Evolutionary conservation across 2,113 vertebrate species (phyloP).

Genomic region (Apodemus speciosus): DNA sequence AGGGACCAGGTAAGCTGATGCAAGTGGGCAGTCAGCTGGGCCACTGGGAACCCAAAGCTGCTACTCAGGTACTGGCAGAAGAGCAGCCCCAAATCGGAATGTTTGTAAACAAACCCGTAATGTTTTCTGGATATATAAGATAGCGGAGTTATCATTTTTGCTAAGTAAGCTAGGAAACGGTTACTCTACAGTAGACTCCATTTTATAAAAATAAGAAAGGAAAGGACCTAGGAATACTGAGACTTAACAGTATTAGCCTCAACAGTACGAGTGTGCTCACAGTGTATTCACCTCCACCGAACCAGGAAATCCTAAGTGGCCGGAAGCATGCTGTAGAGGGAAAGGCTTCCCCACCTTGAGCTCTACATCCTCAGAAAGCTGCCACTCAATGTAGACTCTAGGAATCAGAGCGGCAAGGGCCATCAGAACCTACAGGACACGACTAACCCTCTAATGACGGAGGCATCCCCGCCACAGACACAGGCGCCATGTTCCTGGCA

Average conservation of each 20-base stretch:
- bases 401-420: background rate
- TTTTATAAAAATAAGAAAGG: background rate
- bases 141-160: background rate
- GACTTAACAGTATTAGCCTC: background rate
- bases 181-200: background rate
- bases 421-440: background rate
- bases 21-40: background rate
- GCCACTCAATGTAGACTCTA: background rate
- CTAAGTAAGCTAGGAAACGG: background rate
- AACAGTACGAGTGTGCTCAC: background rate
- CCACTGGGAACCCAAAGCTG: background rate
- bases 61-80: background rate
- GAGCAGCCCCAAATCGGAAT: background rate
- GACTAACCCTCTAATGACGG: fast-evolving
- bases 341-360: no score
- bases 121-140: background rate
- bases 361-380: background rate
- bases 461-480: no score
- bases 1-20: background rate
- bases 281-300: background rate
- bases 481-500: background rate
- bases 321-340: background rate
- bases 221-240: background rate
- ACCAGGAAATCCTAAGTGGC: background rate
- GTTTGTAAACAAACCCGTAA: background rate